phyloP scores from a whole-genome alignment of 2,797 vertebrate species.

The Enteromius afrohamiltoni region DNA sequence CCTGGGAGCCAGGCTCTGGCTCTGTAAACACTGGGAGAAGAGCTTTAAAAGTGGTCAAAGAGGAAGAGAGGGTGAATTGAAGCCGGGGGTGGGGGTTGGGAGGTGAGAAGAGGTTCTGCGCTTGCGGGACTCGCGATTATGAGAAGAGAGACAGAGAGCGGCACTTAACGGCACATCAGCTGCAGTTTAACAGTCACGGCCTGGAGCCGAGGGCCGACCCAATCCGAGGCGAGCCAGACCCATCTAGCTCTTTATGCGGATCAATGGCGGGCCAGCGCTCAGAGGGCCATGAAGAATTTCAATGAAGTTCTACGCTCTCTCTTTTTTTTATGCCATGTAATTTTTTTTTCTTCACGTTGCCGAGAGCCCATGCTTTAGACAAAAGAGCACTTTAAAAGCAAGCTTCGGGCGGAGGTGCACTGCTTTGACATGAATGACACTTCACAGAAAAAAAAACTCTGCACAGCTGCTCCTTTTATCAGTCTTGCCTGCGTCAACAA shows the following conservation, averaged over 20 bases:
- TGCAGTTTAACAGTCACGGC: constrained; percentile 51
- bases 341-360: not conserved
- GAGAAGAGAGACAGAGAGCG: constrained; percentile 46
- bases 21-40: constrained; percentile 71
- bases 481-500: constrained; percentile 68
- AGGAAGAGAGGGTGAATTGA: constrained; percentile 6
- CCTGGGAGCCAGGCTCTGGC: constrained; percentile 63
- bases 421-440: constrained; percentile 68
- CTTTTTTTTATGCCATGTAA: constrained; percentile 30
- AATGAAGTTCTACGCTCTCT: constrained; percentile 41
- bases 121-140: constrained; percentile 28
- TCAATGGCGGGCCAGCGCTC: constrained; percentile 38
- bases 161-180: constrained; percentile 50
- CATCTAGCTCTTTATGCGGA: constrained; percentile 39
- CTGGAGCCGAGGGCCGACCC: constrained; percentile 33
- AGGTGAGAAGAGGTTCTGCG: constrained; percentile 28
- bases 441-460: constrained; percentile 71
- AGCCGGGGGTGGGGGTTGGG: constrained; percentile 8
- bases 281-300: constrained; percentile 50
- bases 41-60: constrained; percentile 27
- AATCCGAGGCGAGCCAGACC: constrained; percentile 24
- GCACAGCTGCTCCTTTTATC: constrained; percentile 79
- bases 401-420: constrained; percentile 60
- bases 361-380: constrained; percentile 51
- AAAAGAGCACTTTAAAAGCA: constrained; percentile 64